phyloP scores from a whole-genome alignment of 2,888 invertebrate genomes.

The Pollenia angustigena region DNA sequence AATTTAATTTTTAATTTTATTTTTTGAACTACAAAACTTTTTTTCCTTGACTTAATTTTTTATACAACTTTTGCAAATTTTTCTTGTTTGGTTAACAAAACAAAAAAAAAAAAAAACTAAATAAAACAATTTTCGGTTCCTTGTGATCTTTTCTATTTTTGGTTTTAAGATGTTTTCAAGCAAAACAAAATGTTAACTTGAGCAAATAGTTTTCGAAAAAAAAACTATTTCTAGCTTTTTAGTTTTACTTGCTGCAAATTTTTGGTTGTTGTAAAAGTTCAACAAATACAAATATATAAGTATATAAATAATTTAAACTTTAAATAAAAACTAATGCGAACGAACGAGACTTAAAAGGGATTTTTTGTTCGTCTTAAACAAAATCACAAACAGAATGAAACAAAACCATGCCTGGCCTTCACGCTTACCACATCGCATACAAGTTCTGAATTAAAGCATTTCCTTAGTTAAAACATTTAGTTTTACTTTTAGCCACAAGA shows the following conservation, averaged over 20 bases:
- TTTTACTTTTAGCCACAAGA: constrained; percentile 43
- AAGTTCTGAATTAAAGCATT: constrained; percentile 19
- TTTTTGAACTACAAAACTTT: no score
- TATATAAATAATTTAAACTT: constrained; percentile 50
- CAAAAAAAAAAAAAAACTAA: neutral
- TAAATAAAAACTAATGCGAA: constrained; percentile 15
- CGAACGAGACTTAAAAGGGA: constrained; percentile 25
- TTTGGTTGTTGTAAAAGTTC: neutral
- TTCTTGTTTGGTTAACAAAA: no score
- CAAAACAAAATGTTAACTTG: constrained; percentile 55
- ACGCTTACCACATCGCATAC: constrained; percentile 22
- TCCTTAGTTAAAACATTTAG: constrained; percentile 44
- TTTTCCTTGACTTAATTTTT: no score
- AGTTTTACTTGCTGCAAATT: constrained; percentile 10
- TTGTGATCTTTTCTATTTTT: constrained; percentile 4
- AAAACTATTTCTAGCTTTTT: constrained; percentile 41
- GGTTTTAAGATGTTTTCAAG: constrained; percentile 10
- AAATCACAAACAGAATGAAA: neutral
- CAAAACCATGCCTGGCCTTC: constrained; percentile 9
- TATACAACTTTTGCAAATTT: no score
- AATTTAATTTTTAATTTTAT: no score
- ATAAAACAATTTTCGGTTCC: neutral
- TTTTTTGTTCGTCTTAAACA: constrained; percentile 3
- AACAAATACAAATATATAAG: neutral
- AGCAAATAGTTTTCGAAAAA: constrained; percentile 50